These are phyloP conservation scores for Pluvialis apricaria DNA, from an alignment of 2,113 vertebrate species.

Conservation along the genomic window DNA sequence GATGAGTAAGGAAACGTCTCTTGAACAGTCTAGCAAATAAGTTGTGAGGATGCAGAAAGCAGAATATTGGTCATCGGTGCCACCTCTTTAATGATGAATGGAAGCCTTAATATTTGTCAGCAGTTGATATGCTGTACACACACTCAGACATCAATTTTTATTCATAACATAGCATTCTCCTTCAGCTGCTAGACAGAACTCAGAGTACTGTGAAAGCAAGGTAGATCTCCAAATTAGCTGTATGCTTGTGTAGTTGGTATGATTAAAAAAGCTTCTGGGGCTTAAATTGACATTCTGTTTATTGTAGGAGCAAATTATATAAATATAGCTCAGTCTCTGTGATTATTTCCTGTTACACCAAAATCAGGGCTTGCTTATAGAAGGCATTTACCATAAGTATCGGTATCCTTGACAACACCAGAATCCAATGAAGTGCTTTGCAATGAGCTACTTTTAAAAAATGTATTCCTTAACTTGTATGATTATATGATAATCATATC, in stretches of 20 bases:
- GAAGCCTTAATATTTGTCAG: background rate
- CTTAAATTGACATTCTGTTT: background rate
- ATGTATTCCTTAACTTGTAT: background rate
- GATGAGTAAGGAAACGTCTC: background rate
- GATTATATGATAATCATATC: background rate
- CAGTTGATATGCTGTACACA: background rate
- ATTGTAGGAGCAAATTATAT: background rate
- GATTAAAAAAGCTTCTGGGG: background rate
- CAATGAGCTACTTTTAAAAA: background rate
- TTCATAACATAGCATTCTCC: background rate
- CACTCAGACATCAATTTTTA: background rate
- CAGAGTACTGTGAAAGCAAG: background rate
- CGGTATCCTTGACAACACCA: background rate
- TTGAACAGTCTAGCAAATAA: background rate
- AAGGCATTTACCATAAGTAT: slow-evolving; percentile 9
- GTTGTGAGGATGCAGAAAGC: background rate
- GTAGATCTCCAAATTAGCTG: background rate
- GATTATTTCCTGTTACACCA: background rate
- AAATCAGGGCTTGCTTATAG: background rate
- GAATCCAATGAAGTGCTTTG: background rate
- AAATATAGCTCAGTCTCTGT: background rate
- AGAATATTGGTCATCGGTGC: background rate
- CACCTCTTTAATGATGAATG: background rate
- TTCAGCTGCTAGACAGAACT: background rate
- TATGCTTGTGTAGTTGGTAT: background rate